Evolutionary conservation across 2,113 vertebrate genomes (phyloP), one percentile per base, ranked within the genome.

Genomic region (Sminthopsis crassicaudata): DNA sequence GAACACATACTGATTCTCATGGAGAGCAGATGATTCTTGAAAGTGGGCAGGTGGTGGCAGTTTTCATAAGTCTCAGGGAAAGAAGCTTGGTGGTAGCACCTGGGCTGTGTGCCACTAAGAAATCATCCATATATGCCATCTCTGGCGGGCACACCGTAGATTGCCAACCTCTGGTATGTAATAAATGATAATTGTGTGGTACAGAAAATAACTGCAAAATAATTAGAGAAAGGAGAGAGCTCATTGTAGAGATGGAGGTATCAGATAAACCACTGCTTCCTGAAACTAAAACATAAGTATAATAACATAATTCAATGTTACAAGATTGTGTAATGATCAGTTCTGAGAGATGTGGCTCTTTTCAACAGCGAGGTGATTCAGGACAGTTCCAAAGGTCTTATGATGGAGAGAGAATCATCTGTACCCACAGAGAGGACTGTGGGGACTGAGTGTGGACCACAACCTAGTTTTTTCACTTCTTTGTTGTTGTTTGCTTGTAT

Each of bases 191-290:
- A 84, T 42, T 84, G 67, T 8, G 67, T 84, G 67, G 67, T 84
- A 84, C 67, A 42, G 67, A 84, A 84, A 84, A 84, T 84, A 84
- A 84, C 67, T 84, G 67, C 67, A 84, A 84, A 84, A 84, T 84
- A 84, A 84, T 84, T 42, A 84, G 67, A 42, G 67, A 42, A 84
- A 22, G 36, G 36, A 76, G 14, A 76, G 60, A 84, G 19, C 16
- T 84, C 67, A 42, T 84, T 84, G 36, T 84, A 1, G 42, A 23
- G 19, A 84, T 42, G n/a, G 36, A 42, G n/a, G n/a, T n/a, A 84
- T 84, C 67, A n/a, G 6, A 84, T n/a, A 23, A 36, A 12, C 57
- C 12, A 36, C 27, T 36, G 57, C 16, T 23, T 84, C 67, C n/a
- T 8, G 1, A 84, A n/a, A 42, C 2, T 84, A 42, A 84, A 84